A percentile compares a stretch with the other conserved stretches of the same genome.
These are phyloP conservation scores for Oscheius sp. DNA, from an alignment of 2,888 invertebrate genomes.

Conservation along the genomic window DNA sequence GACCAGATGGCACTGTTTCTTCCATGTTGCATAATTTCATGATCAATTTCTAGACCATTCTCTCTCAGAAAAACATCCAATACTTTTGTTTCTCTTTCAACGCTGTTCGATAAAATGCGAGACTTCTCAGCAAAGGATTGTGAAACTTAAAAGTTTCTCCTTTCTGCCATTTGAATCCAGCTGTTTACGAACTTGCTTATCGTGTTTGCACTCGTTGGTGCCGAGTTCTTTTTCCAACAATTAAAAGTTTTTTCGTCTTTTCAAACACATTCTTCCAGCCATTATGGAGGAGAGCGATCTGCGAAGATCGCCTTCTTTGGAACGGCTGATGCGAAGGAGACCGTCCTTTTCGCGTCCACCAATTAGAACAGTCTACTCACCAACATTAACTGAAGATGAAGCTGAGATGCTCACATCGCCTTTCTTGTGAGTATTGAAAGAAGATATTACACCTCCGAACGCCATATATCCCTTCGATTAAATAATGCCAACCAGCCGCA, in stretches of 20 bases:
- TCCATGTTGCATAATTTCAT: not conserved
- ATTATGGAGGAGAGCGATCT: conserved; percentile 29
- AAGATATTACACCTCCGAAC: conserved; percentile 10
- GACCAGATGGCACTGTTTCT: conserved; percentile 4
- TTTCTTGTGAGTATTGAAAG: conserved; percentile 20
- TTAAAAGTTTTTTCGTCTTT: not conserved
- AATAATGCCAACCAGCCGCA: not conserved
- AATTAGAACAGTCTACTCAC: conserved; percentile 30
- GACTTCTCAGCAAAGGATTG: too few relatives aligned
- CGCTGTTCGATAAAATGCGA: not conserved
- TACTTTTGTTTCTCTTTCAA: not conserved
- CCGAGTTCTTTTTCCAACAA: not conserved
- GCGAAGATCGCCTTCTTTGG: conserved; percentile 37
- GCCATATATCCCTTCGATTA: not conserved
- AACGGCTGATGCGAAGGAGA: conserved; percentile 27
- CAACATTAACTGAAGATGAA: conserved; percentile 38
- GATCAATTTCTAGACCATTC: not conserved
- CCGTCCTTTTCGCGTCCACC: conserved; percentile 39
- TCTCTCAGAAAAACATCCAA: not conserved
- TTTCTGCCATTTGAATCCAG: not conserved
- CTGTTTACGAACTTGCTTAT: conserved; percentile 33
- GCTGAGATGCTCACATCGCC: conserved; percentile 36
- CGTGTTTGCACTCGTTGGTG: conserved; percentile 19
- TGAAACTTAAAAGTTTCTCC: too few relatives aligned
- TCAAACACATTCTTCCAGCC: conserved; percentile 6